Conservation (phyloP, 2,113 vertebrate species). For the Brachyistius frenatus region DNA sequence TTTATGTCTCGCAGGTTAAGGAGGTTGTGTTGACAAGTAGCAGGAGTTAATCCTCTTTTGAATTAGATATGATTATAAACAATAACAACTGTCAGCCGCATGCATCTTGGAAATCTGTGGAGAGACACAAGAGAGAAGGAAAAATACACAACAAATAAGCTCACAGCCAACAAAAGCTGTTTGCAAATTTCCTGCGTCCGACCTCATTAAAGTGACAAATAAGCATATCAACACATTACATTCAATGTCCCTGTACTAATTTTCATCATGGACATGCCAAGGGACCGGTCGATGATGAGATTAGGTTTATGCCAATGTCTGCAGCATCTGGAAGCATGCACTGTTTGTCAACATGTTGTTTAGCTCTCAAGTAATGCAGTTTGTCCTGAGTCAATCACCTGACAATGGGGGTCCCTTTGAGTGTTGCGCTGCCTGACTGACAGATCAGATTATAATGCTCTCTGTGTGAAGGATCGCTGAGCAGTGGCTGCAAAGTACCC, state of each 20-base stretch:
- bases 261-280: conserved; percentile 50
- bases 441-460: conserved; percentile 49
- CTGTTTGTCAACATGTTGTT: conserved; percentile 54
- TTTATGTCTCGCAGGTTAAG: not conserved
- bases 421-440: conserved; percentile 53
- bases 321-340: conserved; percentile 44
- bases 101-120: conserved; percentile 12
- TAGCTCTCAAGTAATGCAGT: conserved; percentile 53
- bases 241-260: conserved; percentile 51
- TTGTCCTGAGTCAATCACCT: conserved; percentile 57
- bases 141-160: conserved; percentile 19
- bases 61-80: conserved; percentile 9
- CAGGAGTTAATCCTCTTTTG: not conserved
- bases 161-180: conserved; percentile 25
- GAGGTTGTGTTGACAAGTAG: not conserved
- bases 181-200: conserved; percentile 34
- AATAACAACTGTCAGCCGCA: conserved; percentile 6
- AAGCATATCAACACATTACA: conserved; percentile 69
- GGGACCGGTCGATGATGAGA: conserved; percentile 63
- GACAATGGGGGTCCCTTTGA: conserved; percentile 9
- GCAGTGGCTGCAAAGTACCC: conserved; percentile 32
- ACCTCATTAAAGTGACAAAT: conserved; percentile 67
- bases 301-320: conserved; percentile 48
- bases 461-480: conserved; percentile 44
- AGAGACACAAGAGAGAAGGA: conserved; percentile 4